Base-by-base conservation (phyloP, 2,888 invertebrate species). In the Drosophila meridiana region DNA sequence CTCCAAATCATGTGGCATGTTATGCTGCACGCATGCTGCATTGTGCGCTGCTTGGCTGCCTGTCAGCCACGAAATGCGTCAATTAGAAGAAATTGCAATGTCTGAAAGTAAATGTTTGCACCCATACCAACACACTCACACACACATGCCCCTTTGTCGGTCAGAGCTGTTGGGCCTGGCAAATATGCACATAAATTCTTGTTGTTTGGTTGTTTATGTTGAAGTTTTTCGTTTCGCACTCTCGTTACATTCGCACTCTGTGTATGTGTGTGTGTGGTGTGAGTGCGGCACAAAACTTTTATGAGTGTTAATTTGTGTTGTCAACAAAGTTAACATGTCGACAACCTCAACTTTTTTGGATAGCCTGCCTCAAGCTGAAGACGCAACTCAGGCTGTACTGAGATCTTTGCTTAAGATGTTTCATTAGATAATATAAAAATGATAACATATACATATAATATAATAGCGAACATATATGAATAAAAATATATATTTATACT, bases 41-140 rank as follows among this genome's bases (percentile, higher is more conserved):
- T 53, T 73, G 72, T 73, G 68, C 69, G 65, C 48, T 75, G 80
- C 69, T 52, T 26, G 80, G 82, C 62, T 73, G 76, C 68, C 66
- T 89, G 87, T 83, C 90, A 83, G 80, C 82, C 83, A 88, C 82
- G 83, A 82, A 87, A 89, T 80, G 89, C 88, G 88, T 90, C 90
- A 90, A 91, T 90, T 91, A 90, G 91, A 87, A 81, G 75, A 82
- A 89, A 90, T 83, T 85, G 87, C 87, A 90, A 78, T 90, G 79
- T 74, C 73, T 64, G 75, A 69, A 76, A 77, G 74, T 73, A 78
- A 74, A 81, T 72, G 65, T 76, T 72, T 72, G 45, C 45, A 26
- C 58, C 9, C 53, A 55, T 26, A 42, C 42, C 28, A 13, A 2
- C 55, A 28, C 38, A 40, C 38, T 38, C 14, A 30, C 45, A 26